Evolutionary conservation across 1,140 invertebrate genomes (phyloP).

Genomic region (Gyrodactylus salaris): DNA sequence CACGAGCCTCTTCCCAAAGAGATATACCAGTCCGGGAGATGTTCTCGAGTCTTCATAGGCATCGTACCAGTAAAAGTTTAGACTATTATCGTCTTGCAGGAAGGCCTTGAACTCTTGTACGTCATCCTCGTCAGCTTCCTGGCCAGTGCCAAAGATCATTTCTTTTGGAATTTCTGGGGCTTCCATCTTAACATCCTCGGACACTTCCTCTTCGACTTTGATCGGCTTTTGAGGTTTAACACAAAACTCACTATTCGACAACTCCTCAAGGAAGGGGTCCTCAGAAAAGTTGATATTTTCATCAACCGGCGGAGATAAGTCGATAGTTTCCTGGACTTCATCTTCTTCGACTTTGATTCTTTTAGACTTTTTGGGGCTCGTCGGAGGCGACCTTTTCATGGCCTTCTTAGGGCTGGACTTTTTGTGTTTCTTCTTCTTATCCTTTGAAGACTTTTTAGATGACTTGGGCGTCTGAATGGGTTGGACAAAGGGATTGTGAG

Average conservation of each 20-base stretch:
- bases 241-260: background rate
- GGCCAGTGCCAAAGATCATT: background rate
- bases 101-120: background rate
- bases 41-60: background rate
- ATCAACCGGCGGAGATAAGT: background rate
- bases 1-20: background rate
- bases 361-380: background rate
- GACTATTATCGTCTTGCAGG: background rate
- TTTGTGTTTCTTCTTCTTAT: background rate
- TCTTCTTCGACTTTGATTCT: background rate
- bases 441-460: background rate
- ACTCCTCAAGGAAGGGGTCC: background rate
- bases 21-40: background rate
- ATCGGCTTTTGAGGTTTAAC: background rate
- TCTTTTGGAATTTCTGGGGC: background rate
- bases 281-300: background rate
- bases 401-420: background rate
- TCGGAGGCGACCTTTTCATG: background rate
- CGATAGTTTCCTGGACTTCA: background rate
- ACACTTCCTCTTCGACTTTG: background rate
- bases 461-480: background rate
- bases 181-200: background rate
- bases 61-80: background rate
- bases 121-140: background rate
- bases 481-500: background rate